Evolutionary conservation across 1,140 invertebrate species (phyloP).

Genomic region (Harpegnathos saltator): DNA sequence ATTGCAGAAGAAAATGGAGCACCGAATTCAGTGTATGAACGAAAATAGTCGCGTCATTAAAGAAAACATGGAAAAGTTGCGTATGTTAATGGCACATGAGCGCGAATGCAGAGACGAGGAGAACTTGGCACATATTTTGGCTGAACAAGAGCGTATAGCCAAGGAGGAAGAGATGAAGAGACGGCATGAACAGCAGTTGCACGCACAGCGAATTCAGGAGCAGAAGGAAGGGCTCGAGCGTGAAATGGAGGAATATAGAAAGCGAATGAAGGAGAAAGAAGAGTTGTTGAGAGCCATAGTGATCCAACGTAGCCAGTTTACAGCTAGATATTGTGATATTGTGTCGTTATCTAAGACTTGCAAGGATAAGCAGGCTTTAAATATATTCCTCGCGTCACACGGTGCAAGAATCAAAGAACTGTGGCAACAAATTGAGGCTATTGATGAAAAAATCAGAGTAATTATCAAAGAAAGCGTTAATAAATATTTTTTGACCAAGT

Average conservation of each 20-base stretch:
- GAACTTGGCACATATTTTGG: slow-evolving; percentile 76
- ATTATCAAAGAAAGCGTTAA: slow-evolving; percentile 15
- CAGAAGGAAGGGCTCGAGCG: slow-evolving; percentile 78
- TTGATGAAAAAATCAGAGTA: slow-evolving; percentile 86
- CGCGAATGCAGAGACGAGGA: slow-evolving; percentile 79
- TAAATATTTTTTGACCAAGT: slow-evolving; percentile 36
- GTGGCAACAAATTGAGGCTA: slow-evolving; percentile 81
- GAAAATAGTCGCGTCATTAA: slow-evolving; percentile 78
- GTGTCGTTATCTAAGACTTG: slow-evolving; percentile 77
- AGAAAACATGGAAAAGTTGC: slow-evolving; percentile 77
- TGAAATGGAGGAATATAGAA: slow-evolving; percentile 76
- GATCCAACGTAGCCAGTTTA: slow-evolving; percentile 77
- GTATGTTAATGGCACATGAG: slow-evolving; percentile 77
- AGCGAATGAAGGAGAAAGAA: slow-evolving; percentile 74
- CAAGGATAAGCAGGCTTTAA: slow-evolving; percentile 78
- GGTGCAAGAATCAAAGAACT: slow-evolving; percentile 80
- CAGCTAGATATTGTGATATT: slow-evolving; percentile 81
- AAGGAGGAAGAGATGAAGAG: slow-evolving; percentile 79
- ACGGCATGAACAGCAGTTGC: slow-evolving; percentile 82
- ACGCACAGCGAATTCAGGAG: slow-evolving; percentile 80
- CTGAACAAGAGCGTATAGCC: slow-evolving; percentile 80
- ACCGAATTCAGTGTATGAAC: slow-evolving; percentile 81
- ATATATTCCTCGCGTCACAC: slow-evolving; percentile 71
- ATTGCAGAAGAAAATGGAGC: slow-evolving; percentile 75
- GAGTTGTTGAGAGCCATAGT: slow-evolving; percentile 80